Conservation (phyloP, 2,888 invertebrate genomes). For the Deroplatys truncata region DNA sequence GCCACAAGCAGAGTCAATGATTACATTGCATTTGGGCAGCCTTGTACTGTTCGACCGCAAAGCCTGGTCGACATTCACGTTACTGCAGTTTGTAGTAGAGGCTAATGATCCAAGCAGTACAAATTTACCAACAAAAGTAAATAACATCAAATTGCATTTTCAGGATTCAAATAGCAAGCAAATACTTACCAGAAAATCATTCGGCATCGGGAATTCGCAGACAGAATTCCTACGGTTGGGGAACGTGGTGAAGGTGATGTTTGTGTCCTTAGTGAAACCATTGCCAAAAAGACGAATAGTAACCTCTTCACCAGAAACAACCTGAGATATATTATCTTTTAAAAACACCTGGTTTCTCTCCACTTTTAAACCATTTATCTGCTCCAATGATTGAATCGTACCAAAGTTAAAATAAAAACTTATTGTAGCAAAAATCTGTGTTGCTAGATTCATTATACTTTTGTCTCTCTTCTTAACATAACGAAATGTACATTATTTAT, state of each 20-base stretch:
- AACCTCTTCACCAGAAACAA: background rate
- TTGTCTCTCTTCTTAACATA: no score
- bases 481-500: no score
- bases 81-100: no score
- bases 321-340: background rate
- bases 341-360: background rate
- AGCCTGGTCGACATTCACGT: no score
- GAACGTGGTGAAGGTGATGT: background rate
- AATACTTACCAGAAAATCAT: background rate
- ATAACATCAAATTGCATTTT: no score
- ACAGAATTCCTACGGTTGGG: background rate
- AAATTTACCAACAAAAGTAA: no score
- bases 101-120: no score
- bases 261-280: background rate
- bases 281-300: background rate
- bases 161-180: background rate
- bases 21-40: no score
- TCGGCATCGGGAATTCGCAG: background rate
- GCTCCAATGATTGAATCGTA: background rate
- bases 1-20: no score
- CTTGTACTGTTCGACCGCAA: no score
- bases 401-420: background rate
- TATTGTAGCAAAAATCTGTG: background rate
- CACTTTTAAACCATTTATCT: background rate
- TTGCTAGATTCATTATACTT: background rate